Conservation (phyloP, 2,888 invertebrate species). For the Ornithoptera priamus region DNA sequence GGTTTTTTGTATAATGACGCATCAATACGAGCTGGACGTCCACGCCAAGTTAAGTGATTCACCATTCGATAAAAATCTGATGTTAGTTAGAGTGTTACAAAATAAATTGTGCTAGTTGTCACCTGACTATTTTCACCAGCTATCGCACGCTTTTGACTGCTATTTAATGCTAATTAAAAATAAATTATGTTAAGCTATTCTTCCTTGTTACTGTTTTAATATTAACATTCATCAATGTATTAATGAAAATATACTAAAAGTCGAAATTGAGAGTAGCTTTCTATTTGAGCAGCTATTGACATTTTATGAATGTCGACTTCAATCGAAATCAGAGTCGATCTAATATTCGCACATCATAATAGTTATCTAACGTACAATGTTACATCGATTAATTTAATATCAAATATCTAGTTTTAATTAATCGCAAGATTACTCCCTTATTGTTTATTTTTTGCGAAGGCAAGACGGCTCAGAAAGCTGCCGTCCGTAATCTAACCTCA, state of each 20-base stretch:
- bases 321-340: not conserved
- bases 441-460: conserved; percentile 15
- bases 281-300: no score
- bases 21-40: not conserved
- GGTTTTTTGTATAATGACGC: not conserved
- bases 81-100: not conserved
- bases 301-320: not conserved
- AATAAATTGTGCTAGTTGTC: no score
- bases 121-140: no score
- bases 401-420: conserved; percentile 23
- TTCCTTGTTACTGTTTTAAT: not conserved
- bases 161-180: no score
- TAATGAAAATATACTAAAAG: not conserved
- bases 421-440: conserved; percentile 12
- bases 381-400: conserved; percentile 9
- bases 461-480: conserved; percentile 26
- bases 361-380: not conserved
- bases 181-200: not conserved
- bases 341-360: not conserved
- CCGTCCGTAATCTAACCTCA: conserved; percentile 25
- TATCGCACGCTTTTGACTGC: no score
- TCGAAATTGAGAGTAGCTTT: not conserved
- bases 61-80: not conserved
- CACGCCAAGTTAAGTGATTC: not conserved
- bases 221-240: not conserved